Percentiles rank a stretch among this genome's conserved stretches.
These are phyloP conservation scores for Corydoras sp. DNA, from an alignment of 2,113 vertebrate species.

Conservation along the genomic window DNA sequence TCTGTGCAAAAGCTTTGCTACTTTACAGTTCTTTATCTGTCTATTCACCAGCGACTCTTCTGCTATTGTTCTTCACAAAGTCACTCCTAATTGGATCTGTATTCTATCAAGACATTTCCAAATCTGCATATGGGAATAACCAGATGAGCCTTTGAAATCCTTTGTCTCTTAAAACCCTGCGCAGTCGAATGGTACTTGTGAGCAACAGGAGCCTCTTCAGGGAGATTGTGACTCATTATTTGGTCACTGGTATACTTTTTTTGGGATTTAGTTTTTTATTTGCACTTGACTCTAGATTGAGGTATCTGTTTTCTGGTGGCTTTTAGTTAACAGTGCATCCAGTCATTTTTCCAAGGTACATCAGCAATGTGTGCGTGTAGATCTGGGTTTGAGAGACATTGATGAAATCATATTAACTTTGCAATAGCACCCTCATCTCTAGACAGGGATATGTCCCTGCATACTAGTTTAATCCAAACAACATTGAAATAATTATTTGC, in stretches of 20 bases:
- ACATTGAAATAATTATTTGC: no score
- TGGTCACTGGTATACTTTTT: background rate
- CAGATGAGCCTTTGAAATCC: background rate
- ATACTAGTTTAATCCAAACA: no score
- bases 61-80: conserved; percentile 1
- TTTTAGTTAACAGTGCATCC: background rate
- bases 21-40: background rate
- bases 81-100: background rate
- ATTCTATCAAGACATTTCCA: background rate
- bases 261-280: background rate
- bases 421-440: no score
- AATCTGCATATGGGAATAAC: background rate
- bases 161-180: background rate
- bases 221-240: no score
- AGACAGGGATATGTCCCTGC: no score
- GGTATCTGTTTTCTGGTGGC: background rate
- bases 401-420: no score
- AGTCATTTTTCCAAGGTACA: background rate
- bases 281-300: background rate
- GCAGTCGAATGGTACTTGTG: background rate
- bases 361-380: background rate
- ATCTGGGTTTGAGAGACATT: background rate
- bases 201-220: no score
- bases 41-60: conserved; percentile 3
- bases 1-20: background rate